Conservation (phyloP, 1,140 invertebrate species). For the Leptinotarsa texana region DNA sequence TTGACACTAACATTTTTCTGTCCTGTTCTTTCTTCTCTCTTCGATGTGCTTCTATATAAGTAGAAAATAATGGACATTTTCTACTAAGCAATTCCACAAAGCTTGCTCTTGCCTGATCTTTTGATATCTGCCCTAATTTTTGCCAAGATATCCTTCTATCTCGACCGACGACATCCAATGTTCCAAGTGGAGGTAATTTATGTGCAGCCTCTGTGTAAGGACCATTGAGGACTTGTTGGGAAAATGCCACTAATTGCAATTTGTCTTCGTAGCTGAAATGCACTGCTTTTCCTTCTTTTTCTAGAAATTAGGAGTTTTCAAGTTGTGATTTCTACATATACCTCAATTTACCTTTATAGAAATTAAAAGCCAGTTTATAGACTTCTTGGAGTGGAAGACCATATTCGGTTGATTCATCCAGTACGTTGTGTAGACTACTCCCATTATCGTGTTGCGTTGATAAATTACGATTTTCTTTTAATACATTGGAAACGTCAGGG, state of each 20-base stretch:
- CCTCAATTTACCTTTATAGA: slow-evolving; percentile 80
- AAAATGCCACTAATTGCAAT: slow-evolving; percentile 86
- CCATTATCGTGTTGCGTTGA: slow-evolving; percentile 32
- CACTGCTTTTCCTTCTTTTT: slow-evolving; percentile 94
- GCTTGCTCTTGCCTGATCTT: slow-evolving; percentile 85
- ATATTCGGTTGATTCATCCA: slow-evolving; percentile 37
- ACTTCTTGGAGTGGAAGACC: slow-evolving; percentile 75
- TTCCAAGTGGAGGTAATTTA: slow-evolving; percentile 83
- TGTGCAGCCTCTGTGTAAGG: slow-evolving; percentile 71
- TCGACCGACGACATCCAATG: slow-evolving; percentile 92
- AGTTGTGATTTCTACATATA: slow-evolving; percentile 13
- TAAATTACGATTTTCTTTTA: slow-evolving; percentile 42
- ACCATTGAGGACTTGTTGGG: slow-evolving; percentile 88
- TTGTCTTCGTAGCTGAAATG: slow-evolving; percentile 94
- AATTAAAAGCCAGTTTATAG: slow-evolving; percentile 83
- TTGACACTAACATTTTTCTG: slow-evolving; percentile 62
- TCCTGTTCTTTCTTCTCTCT: slow-evolving; percentile 74
- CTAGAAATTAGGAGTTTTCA: slow-evolving; percentile 60
- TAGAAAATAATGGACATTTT: slow-evolving; percentile 85
- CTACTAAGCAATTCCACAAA: slow-evolving; percentile 88
- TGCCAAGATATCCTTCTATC: slow-evolving; percentile 94
- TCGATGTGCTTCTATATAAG: slow-evolving; percentile 89
- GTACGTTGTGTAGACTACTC: slow-evolving; percentile 21
- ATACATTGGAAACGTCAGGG: slow-evolving; percentile 42
- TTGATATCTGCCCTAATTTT: slow-evolving; percentile 81